Evolutionary conservation across 2,113 vertebrate species (phyloP).

Genomic region (Cyphomyrus plagiostoma): DNA sequence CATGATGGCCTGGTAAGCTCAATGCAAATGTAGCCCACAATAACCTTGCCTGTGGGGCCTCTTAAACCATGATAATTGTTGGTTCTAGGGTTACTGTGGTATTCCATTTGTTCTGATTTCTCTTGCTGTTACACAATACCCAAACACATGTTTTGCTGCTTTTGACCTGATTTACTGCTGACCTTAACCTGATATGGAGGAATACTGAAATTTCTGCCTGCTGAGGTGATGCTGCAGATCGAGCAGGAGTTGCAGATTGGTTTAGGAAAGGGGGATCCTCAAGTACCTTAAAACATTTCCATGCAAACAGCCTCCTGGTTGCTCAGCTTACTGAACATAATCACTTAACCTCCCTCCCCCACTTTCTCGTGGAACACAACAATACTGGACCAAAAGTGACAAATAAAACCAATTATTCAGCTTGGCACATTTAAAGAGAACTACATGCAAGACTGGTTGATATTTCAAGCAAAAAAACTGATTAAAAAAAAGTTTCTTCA

Average conservation of each 20-base stretch:
- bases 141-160: background rate
- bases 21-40: too few relatives aligned
- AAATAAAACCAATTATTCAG: constrained; percentile 7
- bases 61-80: too few relatives aligned
- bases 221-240: background rate
- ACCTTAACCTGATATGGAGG: background rate
- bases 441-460: background rate
- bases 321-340: background rate
- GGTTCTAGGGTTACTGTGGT: background rate
- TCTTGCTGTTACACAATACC: background rate
- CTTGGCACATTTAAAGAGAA: background rate
- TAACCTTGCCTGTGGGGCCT: too few relatives aligned
- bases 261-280: background rate
- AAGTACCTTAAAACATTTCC: background rate
- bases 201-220: background rate
- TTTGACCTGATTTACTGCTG: background rate
- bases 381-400: background rate
- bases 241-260: background rate
- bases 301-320: background rate
- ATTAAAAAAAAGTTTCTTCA: background rate
- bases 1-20: too few relatives aligned
- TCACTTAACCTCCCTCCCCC: background rate
- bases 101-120: background rate
- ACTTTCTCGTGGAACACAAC: background rate
- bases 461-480: background rate